phyloP scores from a whole-genome alignment of 2,888 invertebrate genomes.

The Philaethria dido region DNA sequence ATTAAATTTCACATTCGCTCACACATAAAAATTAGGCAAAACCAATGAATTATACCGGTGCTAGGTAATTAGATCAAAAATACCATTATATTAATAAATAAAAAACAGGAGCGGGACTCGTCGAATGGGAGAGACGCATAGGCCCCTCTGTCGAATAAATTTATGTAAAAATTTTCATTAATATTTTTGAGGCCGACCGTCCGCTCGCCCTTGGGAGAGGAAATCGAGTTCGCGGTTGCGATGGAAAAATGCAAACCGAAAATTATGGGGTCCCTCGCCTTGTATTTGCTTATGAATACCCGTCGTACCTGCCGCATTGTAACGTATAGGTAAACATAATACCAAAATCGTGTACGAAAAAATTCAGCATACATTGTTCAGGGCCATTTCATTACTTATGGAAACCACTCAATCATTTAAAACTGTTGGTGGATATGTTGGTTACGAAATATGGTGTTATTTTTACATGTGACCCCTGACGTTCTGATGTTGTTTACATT shows the following conservation, averaged over 20 bases:
- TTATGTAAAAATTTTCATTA: slow-evolving; percentile 85
- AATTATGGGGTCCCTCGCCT: slow-evolving; percentile 81
- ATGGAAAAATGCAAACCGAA: slow-evolving; percentile 84
- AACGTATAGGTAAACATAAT: slow-evolving; percentile 71
- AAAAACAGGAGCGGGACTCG: slow-evolving; percentile 78
- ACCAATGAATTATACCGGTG: slow-evolving; percentile 82
- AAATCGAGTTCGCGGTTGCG: slow-evolving; percentile 83
- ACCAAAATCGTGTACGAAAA: slow-evolving; percentile 62
- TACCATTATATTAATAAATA: slow-evolving; percentile 84
- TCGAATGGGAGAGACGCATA: slow-evolving; percentile 70
- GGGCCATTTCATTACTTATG: slow-evolving; percentile 49
- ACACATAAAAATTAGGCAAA: slow-evolving; percentile 70
- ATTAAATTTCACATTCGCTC: slow-evolving; percentile 57
- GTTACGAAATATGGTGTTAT: slow-evolving; percentile 33
- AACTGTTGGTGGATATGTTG: slow-evolving; percentile 41
- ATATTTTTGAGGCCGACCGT: slow-evolving; percentile 82
- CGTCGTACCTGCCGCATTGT: slow-evolving; percentile 68
- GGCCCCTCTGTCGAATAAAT: slow-evolving; percentile 82
- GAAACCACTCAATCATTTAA: slow-evolving; percentile 48
- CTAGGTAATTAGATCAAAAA: slow-evolving; percentile 83
- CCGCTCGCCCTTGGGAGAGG: slow-evolving; percentile 80
- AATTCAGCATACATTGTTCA: slow-evolving; percentile 48
- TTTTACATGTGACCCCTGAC: slow-evolving; percentile 22
- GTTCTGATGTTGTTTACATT: slow-evolving; percentile 21
- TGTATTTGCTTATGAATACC: slow-evolving; percentile 83